These are phyloP conservation scores for Argopecten irradians DNA, from an alignment of 1,140 invertebrate species.

Conservation along the genomic window DNA sequence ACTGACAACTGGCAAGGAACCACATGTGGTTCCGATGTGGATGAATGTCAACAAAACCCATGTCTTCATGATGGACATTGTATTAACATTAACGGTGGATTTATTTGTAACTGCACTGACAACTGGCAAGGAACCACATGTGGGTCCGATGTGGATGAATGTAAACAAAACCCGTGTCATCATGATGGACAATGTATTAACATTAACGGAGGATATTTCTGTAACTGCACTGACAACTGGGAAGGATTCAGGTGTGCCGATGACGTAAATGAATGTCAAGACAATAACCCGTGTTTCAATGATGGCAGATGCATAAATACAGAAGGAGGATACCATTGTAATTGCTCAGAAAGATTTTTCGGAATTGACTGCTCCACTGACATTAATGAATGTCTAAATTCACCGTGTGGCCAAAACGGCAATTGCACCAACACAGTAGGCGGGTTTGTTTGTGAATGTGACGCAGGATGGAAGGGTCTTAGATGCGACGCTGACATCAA, in stretches of 20 bases:
- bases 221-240: constrained; percentile 10
- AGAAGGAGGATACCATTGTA: constrained; percentile 46
- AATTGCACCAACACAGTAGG: not conserved
- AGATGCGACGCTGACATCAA: not conserved
- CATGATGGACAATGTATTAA: constrained; percentile 25
- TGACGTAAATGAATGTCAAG: constrained; percentile 33
- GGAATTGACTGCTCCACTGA: constrained; percentile 45
- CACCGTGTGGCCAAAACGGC: not conserved
- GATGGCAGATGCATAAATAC: constrained; percentile 50
- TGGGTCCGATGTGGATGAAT: constrained; percentile 31
- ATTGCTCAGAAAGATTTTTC: constrained; percentile 46
- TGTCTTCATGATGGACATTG: constrained; percentile 78
- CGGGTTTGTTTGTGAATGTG: not conserved
- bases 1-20: no score
- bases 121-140: not conserved
- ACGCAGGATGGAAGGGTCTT: not conserved
- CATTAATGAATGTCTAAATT: constrained; percentile 3
- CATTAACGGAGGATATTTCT: constrained; percentile 12
- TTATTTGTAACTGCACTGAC: not conserved
- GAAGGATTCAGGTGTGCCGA: not conserved
- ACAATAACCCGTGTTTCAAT: constrained; percentile 41
- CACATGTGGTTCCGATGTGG: not conserved
- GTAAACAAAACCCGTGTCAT: not conserved
- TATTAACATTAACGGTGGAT: not conserved
- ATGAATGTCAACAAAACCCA: constrained; percentile 80